Percentiles rank a stretch among this genome's conserved stretches.
Conservation (phyloP, 2,113 vertebrate genomes). For the Podarcis muralis region DNA sequence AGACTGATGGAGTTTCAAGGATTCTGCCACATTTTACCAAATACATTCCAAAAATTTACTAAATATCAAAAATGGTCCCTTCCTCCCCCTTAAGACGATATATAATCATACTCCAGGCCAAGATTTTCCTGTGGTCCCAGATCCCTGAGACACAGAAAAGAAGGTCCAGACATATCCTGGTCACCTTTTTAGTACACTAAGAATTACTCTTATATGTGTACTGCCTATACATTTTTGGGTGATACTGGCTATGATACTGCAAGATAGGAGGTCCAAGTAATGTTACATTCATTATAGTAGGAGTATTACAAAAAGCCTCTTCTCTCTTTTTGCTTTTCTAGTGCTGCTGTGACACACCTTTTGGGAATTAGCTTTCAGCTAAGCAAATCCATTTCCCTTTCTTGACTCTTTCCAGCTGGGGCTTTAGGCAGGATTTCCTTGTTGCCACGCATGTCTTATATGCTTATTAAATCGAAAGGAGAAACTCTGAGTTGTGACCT, state of each 20-base stretch:
- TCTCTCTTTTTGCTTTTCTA: neutral
- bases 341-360: neutral
- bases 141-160: neutral
- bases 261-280: neutral
- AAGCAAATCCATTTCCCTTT: neutral
- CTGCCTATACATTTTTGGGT: neutral
- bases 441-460: neutral
- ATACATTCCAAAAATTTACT: no score
- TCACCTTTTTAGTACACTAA: neutral
- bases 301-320: neutral
- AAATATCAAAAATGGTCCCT: no score
- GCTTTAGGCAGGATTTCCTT: neutral
- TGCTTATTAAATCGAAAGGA: constrained; percentile 26
- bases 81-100: no score
- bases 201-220: neutral
- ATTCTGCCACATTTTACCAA: no score
- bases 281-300: neutral
- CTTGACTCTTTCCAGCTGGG: neutral
- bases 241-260: neutral
- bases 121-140: neutral
- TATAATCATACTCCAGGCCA: no score
- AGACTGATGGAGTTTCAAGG: no score
- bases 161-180: neutral
- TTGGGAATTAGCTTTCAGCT: neutral
- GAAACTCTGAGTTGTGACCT: constrained; percentile 36